phyloP scores from a whole-genome alignment of 2,797 vertebrate genomes.

The Rhinatrema bivittatum region DNA sequence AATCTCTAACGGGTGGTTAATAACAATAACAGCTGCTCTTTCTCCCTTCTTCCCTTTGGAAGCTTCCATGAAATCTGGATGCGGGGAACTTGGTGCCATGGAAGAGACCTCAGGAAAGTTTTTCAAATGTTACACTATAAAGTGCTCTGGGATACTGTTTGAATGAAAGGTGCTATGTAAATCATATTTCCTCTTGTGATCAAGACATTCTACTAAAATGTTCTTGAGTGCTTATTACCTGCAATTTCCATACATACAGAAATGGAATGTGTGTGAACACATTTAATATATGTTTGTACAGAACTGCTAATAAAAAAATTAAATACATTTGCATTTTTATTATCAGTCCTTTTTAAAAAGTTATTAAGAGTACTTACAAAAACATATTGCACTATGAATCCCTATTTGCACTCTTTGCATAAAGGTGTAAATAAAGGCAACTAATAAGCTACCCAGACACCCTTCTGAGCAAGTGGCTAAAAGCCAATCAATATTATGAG shows the following conservation, averaged over 20 bases:
- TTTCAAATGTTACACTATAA: too few species aligned
- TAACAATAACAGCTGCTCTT: too few species aligned
- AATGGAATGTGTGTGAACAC: constrained; percentile 35
- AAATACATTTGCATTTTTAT: constrained; percentile 76
- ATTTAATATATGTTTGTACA: constrained; percentile 54
- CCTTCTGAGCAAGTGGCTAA: constrained; percentile 78
- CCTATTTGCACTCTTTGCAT: constrained; percentile 68
- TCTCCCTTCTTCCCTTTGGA: too few species aligned
- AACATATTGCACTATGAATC: constrained; percentile 69
- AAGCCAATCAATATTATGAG: constrained; percentile 85
- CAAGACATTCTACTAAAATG: constrained; percentile 36
- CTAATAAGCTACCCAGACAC: constrained; percentile 77
- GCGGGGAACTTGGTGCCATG: too few species aligned
- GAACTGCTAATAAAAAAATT: constrained; percentile 59
- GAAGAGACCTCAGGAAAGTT: too few species aligned
- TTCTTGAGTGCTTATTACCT: constrained; percentile 34
- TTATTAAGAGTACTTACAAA: constrained; percentile 77
- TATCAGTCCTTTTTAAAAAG: constrained; percentile 69
- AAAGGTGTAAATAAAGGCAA: constrained; percentile 77
- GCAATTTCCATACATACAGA: constrained; percentile 42
- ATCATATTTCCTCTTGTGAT: too few species aligned
- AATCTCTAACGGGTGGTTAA: too few species aligned
- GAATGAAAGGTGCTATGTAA: too few species aligned
- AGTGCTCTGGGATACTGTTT: too few species aligned
- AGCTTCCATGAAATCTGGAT: too few species aligned